A percentile compares a stretch with the other conserved stretches of the same genome.
Conservation (phyloP, 2,888 invertebrate genomes). For the Corbicula japonica region DNA sequence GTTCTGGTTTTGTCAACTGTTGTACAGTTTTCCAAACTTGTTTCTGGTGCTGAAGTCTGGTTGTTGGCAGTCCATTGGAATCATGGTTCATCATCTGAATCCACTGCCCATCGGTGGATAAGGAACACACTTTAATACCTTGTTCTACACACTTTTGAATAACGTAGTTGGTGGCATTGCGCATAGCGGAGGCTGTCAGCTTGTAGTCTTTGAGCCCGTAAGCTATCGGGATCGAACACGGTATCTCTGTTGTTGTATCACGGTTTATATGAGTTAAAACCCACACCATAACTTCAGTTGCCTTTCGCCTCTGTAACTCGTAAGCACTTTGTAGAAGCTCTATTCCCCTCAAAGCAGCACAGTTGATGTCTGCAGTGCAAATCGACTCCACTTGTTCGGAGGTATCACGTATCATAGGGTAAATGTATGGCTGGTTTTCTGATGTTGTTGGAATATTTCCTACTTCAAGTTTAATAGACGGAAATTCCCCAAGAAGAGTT, state of each 20-base stretch:
- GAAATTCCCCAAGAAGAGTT: conserved; percentile 27
- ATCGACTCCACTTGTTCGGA: too few relatives aligned
- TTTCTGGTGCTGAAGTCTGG: conserved; percentile 30
- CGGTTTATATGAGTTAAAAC: conserved; percentile 35
- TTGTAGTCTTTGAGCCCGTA: conserved; percentile 52
- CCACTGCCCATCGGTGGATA: conserved; percentile 53
- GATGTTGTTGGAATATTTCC: too few relatives aligned
- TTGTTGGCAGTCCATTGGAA: conserved; percentile 27
- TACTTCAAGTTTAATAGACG: too few relatives aligned
- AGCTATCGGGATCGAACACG: conserved; percentile 29
- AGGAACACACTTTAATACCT: conserved; percentile 24
- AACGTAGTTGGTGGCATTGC: conserved; percentile 28
- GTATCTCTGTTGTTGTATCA: conserved; percentile 15
- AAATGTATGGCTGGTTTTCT: too few relatives aligned
- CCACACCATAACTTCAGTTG: conserved; percentile 42
- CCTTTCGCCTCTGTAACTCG: conserved; percentile 36
- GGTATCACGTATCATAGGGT: too few relatives aligned
- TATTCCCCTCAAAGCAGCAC: too few relatives aligned
- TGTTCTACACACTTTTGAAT: conserved; percentile 21
- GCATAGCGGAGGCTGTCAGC: conserved; percentile 12
- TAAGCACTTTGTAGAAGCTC: not conserved
- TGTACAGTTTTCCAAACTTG: conserved; percentile 34
- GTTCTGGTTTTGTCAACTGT: conserved; percentile 17
- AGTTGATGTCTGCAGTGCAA: too few relatives aligned
- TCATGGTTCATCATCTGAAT: conserved; percentile 22